Evolutionary conservation across 2,113 vertebrate species (phyloP), one percentile per base, ranked within the genome.

Genomic region (Pyrgilauda ruficollis): DNA sequence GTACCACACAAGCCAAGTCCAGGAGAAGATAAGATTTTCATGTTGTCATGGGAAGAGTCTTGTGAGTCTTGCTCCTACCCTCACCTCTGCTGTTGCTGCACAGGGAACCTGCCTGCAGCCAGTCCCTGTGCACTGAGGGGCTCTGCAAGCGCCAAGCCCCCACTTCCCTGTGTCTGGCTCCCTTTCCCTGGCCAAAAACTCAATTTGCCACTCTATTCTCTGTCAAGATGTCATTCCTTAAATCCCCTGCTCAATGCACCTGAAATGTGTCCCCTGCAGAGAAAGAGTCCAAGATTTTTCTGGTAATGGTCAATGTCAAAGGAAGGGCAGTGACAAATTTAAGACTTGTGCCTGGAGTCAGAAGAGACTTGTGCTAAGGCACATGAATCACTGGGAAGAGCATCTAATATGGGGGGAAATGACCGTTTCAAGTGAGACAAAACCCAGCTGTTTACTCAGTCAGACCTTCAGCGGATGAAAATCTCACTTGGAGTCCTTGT

Each of bases 301-400:
- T 58, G 56, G 2, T 16, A 27, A 16, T 11, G 33, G 22, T 64
- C 0, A 0, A 8, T 73, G 8, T n/a, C 20, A 69, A 30, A 69
- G 41, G 56, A 67, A 41, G n/a, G 75, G 7, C 39, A 63, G 37
- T 46, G 52, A 47, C 0, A 0, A 76, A 39, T 72, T 78, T 63
- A 87, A 64, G 17, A 7, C 20, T 64, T 37, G 19, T 41, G 24
- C 39, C 64, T 35, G 27, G 35, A 63, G 39, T 44, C 37, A 81
- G n/a, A 74, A 81, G 23, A 53, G 35, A 31, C 7, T 41, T 37
- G 3, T 46, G 50, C 37, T 78, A 26, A 67, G 37, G 35, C 35
- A 55, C 5, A 30, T 49, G 5, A 69, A 74, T 50, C 50, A 37
- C 23, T 47, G 17, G 33, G 67, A 74, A 68, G 23, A n/a, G 43